phyloP scores from a whole-genome alignment of 2,888 invertebrate genomes.

The Orthosia gothica region DNA sequence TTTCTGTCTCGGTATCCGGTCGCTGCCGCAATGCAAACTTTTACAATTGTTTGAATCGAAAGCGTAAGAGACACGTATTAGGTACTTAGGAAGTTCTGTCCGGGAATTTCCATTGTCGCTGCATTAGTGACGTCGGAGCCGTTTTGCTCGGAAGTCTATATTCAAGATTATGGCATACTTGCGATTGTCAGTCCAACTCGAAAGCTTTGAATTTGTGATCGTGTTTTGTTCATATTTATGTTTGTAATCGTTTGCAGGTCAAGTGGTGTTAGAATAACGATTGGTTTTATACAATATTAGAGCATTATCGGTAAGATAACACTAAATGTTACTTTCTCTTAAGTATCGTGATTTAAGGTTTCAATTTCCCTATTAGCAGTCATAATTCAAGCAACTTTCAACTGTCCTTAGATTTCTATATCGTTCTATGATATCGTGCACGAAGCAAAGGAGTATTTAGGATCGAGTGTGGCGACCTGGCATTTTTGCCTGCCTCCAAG shows the following conservation, averaged over 20 bases:
- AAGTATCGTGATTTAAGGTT: neutral
- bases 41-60: no score
- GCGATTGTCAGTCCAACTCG: constrained; percentile 22
- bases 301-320: constrained; percentile 1
- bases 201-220: constrained; percentile 43
- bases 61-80: no score
- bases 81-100: no score
- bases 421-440: neutral
- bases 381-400: neutral
- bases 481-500: no score
- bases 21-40: no score
- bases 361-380: constrained; percentile 2
- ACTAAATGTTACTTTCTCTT: constrained; percentile 26
- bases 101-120: no score
- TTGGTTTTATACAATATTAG: constrained; percentile 9
- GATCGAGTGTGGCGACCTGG: no score
- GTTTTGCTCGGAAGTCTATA: no score
- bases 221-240: constrained; percentile 42
- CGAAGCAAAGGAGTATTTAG: neutral
- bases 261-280: neutral
- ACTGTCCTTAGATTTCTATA: neutral
- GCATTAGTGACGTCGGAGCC: no score
- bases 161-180: constrained; percentile 36
- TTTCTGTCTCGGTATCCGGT: no score
- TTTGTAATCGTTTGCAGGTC: constrained; percentile 16